Percentiles rank a stretch among this genome's conserved stretches.
Conservation (phyloP, 2,888 invertebrate species). For the Metallyticus violacea region DNA sequence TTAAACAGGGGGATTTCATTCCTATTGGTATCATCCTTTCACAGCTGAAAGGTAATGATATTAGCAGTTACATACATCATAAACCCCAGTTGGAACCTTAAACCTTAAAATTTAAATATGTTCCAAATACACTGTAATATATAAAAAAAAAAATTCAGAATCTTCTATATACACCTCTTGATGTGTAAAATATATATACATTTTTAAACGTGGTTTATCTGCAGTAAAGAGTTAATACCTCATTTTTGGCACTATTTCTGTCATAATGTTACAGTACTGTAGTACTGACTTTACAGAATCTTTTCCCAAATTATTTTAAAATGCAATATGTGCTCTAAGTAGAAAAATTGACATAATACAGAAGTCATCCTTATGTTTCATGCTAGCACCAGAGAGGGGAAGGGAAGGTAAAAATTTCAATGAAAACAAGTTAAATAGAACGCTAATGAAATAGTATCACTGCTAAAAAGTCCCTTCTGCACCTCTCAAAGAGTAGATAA, state of each 20-base stretch:
- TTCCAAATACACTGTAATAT: too few species aligned
- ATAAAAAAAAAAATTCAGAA: too few species aligned
- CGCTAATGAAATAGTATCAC: not conserved
- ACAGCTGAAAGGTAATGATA: too few species aligned
- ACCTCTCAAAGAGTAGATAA: not conserved
- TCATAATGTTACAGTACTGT: not conserved
- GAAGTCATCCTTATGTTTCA: conserved; percentile 50
- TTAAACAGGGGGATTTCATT: too few species aligned
- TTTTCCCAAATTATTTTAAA: not conserved
- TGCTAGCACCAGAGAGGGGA: conserved; percentile 60
- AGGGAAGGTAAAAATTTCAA: conserved; percentile 52
- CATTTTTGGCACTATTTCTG: not conserved
- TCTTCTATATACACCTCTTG: too few species aligned
- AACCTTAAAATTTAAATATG: too few species aligned
- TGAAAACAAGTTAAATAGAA: not conserved
- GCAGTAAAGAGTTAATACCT: not conserved
- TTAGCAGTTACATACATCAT: too few species aligned
- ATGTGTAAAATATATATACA: too few species aligned
- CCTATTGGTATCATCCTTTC: too few species aligned
- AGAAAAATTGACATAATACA: not conserved
- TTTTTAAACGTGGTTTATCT: not conserved
- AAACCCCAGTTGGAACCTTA: too few species aligned
- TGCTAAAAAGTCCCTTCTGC: not conserved
- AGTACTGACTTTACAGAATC: not conserved
- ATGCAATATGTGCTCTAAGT: too few species aligned